Conservation (phyloP, 2,797 vertebrate species). For the Phataginus tricuspis region DNA sequence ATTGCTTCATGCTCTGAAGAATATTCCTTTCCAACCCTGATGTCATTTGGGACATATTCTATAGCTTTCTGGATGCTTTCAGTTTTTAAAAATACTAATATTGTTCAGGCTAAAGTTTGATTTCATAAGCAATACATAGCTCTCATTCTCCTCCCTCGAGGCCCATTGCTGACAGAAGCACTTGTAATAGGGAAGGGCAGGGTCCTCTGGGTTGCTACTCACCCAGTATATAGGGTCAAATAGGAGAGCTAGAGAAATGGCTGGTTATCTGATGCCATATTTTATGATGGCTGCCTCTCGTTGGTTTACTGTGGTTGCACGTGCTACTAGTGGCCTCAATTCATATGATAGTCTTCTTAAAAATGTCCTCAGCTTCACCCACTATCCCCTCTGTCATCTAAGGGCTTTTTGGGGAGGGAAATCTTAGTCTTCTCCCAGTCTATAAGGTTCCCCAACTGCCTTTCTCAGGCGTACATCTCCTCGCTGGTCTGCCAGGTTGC, state of each 20-base stretch:
- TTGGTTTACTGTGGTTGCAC: background rate
- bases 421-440: background rate
- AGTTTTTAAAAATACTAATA: conserved; percentile 6
- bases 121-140: background rate
- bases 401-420: background rate
- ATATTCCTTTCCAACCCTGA: background rate
- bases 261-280: background rate
- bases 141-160: background rate
- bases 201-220: background rate
- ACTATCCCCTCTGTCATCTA: background rate
- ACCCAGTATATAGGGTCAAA: background rate
- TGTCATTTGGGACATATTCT: background rate
- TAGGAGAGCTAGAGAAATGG: background rate
- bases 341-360: background rate
- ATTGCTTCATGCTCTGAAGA: background rate
- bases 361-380: background rate
- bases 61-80: background rate
- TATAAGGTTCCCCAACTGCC: background rate
- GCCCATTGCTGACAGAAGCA: background rate
- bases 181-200: background rate
- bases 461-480: background rate
- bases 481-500: background rate
- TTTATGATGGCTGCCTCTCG: background rate
- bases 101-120: background rate
- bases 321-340: background rate